phyloP scores from a whole-genome alignment of 1,140 invertebrate species.

The Sinonovacula constricta region DNA sequence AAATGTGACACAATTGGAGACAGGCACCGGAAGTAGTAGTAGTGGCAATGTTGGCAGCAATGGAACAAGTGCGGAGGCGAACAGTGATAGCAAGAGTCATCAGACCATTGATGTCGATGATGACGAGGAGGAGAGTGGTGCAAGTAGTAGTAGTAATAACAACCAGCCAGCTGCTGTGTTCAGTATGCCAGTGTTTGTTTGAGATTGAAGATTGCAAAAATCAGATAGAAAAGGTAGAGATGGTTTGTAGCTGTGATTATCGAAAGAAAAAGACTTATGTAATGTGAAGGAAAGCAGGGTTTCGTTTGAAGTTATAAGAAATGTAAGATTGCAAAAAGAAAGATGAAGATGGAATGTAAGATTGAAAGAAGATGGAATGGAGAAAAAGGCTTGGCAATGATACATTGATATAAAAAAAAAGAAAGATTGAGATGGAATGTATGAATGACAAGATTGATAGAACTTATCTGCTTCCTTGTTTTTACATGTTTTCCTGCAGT shows the following conservation, averaged over 20 bases:
- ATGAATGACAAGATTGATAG: no score
- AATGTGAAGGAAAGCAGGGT: background rate
- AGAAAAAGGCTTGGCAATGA: no score
- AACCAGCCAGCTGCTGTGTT: slow-evolving; percentile 25
- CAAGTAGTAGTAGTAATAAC: background rate
- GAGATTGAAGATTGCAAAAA: background rate
- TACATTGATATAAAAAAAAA: no score
- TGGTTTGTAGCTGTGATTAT: background rate
- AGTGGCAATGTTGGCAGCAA: background rate
- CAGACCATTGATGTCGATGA: slow-evolving; percentile 22
- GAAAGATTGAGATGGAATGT: no score
- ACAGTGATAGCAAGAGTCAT: slow-evolving; percentile 5
- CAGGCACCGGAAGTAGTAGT: background rate
- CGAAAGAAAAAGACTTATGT: background rate
- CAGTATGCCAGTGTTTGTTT: slow-evolving; percentile 50
- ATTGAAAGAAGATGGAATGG: background rate
- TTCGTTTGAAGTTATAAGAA: background rate
- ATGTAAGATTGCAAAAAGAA: background rate
- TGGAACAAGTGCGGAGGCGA: background rate
- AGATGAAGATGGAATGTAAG: background rate
- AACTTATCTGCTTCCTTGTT: no score
- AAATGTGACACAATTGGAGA: no score
- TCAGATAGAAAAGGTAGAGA: no score
- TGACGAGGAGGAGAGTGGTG: no score
- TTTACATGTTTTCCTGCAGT: no score